phyloP scores from a whole-genome alignment of 2,888 invertebrate genomes.

The Drosophila koepferae region DNA sequence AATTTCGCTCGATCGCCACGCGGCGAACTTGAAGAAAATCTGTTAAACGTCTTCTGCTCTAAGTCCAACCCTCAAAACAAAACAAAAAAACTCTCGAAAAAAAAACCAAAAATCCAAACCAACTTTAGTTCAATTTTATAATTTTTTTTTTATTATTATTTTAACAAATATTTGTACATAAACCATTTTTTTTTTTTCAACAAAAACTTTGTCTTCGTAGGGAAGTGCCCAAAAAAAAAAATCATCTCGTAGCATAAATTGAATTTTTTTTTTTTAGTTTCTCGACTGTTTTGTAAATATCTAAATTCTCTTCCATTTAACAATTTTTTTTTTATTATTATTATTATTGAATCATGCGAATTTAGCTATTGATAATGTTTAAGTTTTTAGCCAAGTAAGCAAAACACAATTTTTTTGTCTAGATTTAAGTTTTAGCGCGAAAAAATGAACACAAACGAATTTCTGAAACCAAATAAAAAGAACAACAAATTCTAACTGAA shows the following conservation, averaged over 20 bases:
- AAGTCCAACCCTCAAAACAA: too few relatives aligned
- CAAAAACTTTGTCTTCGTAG: constrained; percentile 46
- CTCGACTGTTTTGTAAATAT: constrained; percentile 44
- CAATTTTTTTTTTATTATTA: constrained; percentile 33
- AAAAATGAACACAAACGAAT: constrained; percentile 77
- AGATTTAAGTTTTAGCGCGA: constrained; percentile 78
- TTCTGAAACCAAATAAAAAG: constrained; percentile 73
- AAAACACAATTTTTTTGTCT: constrained; percentile 72
- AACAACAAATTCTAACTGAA: constrained; percentile 45
- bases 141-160: constrained; percentile 19
- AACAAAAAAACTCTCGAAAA: background rate
- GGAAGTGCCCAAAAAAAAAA: constrained; percentile 13
- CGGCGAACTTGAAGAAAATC: constrained; percentile 47
- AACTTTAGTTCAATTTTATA: constrained; percentile 64
- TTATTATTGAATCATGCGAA: constrained; percentile 61
- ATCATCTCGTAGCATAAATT: constrained; percentile 21
- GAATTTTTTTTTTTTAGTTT: constrained; percentile 11
- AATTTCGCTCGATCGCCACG: constrained; percentile 55
- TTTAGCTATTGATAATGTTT: constrained; percentile 74
- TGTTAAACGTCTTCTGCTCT: constrained; percentile 5
- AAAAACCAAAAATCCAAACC: constrained; percentile 10
- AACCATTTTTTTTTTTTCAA: background rate
- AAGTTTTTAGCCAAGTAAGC: constrained; percentile 70
- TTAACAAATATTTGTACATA: background rate
- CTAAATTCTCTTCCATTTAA: constrained; percentile 2